Base-by-base conservation (phyloP, 2,888 invertebrate genomes). In the Eremobia ochroleuca region DNA sequence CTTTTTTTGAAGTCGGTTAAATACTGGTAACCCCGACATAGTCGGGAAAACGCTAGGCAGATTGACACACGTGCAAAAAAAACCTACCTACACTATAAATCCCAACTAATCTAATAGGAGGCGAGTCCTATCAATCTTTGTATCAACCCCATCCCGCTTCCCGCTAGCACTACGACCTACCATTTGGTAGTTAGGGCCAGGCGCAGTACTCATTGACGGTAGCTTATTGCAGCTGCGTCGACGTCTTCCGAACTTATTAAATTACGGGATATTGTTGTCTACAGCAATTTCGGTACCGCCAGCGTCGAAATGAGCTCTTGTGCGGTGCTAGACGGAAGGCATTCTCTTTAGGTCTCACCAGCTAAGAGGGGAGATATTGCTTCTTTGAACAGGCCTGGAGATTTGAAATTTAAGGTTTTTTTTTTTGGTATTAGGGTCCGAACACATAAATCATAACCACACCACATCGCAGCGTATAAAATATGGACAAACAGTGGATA, bases 201-300 rank as follows among this genome's bases (percentile, higher is more conserved):
- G 87, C 86, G 85, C 81, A 89, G 85, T 84, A 84, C 88, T 88
- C 89, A 90, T 90, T 90, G 90, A 84, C 86, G 90, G 85, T 77
- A 89, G 93, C 93, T 94, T 95, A 95, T 95, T 95, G 95, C 91
- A 87, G 84, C 90, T 80, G 67, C 79, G 84, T 83, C 84, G 77
- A 70, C 88, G 79, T 91, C 91, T 92, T 91, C 88, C 86, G 90
- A 94, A 93, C 94, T 95, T 93, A 95, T 95, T 93, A 94, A 95
- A 95, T 95, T 95, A 95, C 90, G 90, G 89, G 89, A 94, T 95
- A 95, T 94, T 95, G 94, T 95, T 94, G 93, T 93, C 92, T 90
- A 87, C 86, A 83, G 92, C 91, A 92, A 93, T 95, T 93, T 93
- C 81, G 79, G 82, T 75, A 59, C 61, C 71, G 55, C 49, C n/a